A percentile compares a stretch with the other conserved stretches of the same genome.
Conservation (phyloP, 1,140 invertebrate species). For the Olivierus martensii region DNA sequence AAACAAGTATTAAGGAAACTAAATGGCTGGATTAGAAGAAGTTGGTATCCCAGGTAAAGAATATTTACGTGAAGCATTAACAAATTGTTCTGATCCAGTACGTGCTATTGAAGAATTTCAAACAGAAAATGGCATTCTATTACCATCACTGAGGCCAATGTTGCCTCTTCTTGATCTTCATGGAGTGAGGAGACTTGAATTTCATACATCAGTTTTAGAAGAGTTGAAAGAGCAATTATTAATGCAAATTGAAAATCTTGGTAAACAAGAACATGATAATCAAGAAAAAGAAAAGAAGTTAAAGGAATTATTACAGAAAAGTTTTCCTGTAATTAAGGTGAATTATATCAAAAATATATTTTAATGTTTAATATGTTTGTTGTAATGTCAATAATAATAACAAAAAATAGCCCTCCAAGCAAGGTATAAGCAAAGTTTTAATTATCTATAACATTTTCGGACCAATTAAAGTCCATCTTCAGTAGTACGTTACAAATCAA, state of each 20-base stretch:
- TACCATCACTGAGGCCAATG: slow-evolving; percentile 86
- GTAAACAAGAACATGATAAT: slow-evolving; percentile 54
- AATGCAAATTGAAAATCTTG: slow-evolving; percentile 74
- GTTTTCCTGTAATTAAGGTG: slow-evolving; percentile 82
- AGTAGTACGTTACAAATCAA: no score
- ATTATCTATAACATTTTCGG: no score
- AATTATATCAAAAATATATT: no score
- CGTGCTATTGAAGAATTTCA: slow-evolving; percentile 97
- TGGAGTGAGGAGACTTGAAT: slow-evolving; percentile 77
- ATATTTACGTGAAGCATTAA: slow-evolving; percentile 76
- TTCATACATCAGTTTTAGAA: slow-evolving; percentile 89
- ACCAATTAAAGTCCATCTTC: no score
- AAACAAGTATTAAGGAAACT: neutral
- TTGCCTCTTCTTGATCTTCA: slow-evolving; percentile 86
- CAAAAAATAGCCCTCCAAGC: no score
- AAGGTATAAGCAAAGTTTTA: no score
- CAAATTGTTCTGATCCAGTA: slow-evolving; percentile 87
- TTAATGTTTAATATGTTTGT: no score
- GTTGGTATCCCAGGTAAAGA: slow-evolving; percentile 81
- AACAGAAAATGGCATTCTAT: slow-evolving; percentile 47
- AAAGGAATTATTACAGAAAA: slow-evolving; percentile 80
- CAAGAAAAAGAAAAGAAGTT: slow-evolving; percentile 51
- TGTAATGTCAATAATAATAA: no score
- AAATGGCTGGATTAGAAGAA: slow-evolving; percentile 56
- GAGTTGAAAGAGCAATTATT: slow-evolving; percentile 81